These are phyloP conservation scores for Harmothoe impar DNA, from an alignment of 2,888 invertebrate genomes.

Conservation along the genomic window DNA sequence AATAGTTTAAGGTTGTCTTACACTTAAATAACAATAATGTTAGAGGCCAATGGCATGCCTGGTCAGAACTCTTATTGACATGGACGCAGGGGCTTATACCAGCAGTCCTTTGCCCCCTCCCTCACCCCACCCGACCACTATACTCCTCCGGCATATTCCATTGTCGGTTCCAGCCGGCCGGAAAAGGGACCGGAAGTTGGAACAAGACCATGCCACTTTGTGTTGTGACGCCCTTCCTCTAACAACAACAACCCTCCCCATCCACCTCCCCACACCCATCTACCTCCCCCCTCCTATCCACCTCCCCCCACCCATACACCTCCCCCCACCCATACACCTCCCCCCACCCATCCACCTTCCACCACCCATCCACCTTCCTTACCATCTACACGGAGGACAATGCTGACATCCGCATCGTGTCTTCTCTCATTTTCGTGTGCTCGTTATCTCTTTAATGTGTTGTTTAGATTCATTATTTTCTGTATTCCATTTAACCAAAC, in stretches of 20 bases:
- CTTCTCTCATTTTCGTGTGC: no score
- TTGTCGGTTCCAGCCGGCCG: neutral
- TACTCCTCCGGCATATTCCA: conserved; percentile 3
- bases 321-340: neutral
- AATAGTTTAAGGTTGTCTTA: no score
- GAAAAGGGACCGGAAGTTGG: conserved; percentile 1
- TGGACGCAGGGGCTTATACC: no score
- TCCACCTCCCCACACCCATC: neutral
- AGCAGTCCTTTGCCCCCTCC: no score
- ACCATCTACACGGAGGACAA: no score
- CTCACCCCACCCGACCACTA: neutral
- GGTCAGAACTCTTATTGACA: no score
- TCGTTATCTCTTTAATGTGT: no score
- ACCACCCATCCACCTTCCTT: neutral
- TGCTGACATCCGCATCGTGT: neutral
- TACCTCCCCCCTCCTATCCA: conserved; percentile 22
- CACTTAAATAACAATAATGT: no score
- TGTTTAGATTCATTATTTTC: no score
- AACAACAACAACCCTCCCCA: neutral
- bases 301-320: neutral
- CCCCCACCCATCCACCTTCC: conserved; percentile 19
- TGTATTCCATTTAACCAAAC: no score
- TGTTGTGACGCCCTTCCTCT: neutral
- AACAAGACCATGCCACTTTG: neutral
- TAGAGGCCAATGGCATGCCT: no score